Conservation (phyloP, 2,888 invertebrate species). For the Stegophylla sp. region DNA sequence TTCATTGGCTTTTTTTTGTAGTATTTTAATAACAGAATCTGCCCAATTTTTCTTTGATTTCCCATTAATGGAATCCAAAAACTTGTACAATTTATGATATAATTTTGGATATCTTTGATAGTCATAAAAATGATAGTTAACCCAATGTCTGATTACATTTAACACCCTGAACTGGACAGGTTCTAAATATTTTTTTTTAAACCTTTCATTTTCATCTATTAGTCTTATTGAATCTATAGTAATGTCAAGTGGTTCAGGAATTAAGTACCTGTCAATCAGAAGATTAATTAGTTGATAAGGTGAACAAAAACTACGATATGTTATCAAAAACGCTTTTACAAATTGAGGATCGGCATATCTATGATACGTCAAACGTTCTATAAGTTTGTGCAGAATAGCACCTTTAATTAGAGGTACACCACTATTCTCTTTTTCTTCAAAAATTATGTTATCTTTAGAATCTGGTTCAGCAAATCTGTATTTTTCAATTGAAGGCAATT, state of each 20-base stretch:
- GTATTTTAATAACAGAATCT: constrained; percentile 89
- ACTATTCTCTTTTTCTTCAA: constrained; percentile 84
- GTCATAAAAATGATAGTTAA: constrained; percentile 98
- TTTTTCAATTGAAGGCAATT: constrained; percentile 81
- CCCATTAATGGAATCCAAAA: constrained; percentile 86
- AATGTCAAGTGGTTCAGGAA: constrained; percentile 77
- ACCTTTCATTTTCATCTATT: constrained; percentile 92
- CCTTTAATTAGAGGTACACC: constrained; percentile 93
- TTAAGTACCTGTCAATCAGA: constrained; percentile 88
- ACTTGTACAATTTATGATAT: constrained; percentile 76
- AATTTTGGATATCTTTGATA: constrained; percentile 89
- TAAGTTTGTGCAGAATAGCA: constrained; percentile 90
- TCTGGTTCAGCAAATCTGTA: constrained; percentile 95
- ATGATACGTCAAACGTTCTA: constrained; percentile 96
- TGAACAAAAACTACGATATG: constrained; percentile 74
- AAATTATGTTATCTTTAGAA: constrained; percentile 84
- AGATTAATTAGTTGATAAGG: constrained; percentile 81
- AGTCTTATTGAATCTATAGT: constrained; percentile 58
- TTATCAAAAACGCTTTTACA: constrained; percentile 95
- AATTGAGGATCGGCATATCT: constrained; percentile 96
- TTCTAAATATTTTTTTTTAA: constrained; percentile 94
- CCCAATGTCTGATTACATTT: constrained; percentile 94
- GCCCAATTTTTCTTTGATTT: constrained; percentile 97
- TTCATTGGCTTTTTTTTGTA: constrained; percentile 78
- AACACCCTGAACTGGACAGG: constrained; percentile 96